Evolutionary conservation across 2,113 vertebrate genomes (phyloP).

Genomic region (Nothoprocta pentlandii): DNA sequence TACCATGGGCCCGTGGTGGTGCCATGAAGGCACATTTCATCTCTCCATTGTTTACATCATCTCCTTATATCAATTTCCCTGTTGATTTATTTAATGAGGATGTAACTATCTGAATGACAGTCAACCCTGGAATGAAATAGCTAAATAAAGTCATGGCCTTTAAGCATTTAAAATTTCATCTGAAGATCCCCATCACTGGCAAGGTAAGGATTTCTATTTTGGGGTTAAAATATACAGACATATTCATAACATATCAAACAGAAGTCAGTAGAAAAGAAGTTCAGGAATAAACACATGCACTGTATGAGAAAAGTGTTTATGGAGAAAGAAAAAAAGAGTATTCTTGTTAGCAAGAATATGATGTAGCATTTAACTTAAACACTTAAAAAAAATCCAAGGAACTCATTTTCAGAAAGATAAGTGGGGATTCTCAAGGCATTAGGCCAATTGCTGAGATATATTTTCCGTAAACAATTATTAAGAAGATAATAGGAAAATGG

Average conservation of each 20-base stretch:
- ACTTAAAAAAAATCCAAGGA: not conserved
- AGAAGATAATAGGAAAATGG: not conserved
- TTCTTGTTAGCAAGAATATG: not conserved
- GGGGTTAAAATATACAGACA: not conserved
- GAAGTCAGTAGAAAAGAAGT: not conserved
- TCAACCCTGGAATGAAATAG: not conserved
- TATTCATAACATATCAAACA: not conserved
- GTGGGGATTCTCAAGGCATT: not conserved
- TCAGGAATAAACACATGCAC: not conserved
- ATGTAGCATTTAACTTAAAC: not conserved
- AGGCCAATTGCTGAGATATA: slow-evolving; percentile 24
- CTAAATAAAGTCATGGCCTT: not conserved
- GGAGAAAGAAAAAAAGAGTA: not conserved
- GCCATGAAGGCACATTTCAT: not conserved
- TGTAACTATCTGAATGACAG: slow-evolving; percentile 10
- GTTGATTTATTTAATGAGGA: slow-evolving; percentile 19
- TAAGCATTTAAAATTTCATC: not conserved
- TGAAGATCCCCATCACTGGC: not conserved
- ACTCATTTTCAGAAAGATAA: not conserved
- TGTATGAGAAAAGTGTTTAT: not conserved
- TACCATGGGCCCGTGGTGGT: not conserved
- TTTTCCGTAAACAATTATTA: slow-evolving; percentile 15
- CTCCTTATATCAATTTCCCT: not conserved
- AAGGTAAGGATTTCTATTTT: not conserved
- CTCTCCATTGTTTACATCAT: not conserved